Evolutionary conservation across 2,113 vertebrate genomes (phyloP), one percentile per base, ranked within the genome.

Genomic region (Eleginops maclovinus): DNA sequence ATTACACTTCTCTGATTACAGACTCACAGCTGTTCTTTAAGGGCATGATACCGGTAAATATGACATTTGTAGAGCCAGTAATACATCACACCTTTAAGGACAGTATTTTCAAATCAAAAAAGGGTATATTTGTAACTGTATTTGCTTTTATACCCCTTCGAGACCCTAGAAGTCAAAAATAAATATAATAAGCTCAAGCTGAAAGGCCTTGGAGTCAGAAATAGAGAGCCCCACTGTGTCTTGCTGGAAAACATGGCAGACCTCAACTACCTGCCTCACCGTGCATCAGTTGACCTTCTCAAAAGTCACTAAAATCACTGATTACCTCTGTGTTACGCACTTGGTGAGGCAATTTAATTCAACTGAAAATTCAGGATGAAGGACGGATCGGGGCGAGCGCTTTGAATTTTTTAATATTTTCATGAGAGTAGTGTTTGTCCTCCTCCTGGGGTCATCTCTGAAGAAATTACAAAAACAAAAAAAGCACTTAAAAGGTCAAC

Each of bases 341-440:
- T 75, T 79, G 69, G 87, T 70, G 75, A 75, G 70, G 67, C 19
- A 4, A 83, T 81, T 86, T 61, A 78, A 84, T 86, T 82, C 83
- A 75, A 63, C 64, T 19, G 46, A 50, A 85, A 55, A 64, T 53
- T 54, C 70, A 61, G 28, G 12, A 31, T 61, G 71, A 73, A 75
- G 11, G 51, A 79, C 41, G 56, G 14, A 44, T 63, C 71, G 59
- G 51, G 50, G n/a, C 36, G 0, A 46, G 21, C 22, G 24, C 47
- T 69, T 63, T 14, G 12, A 49, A 41, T 31, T 9, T 72, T 28
- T 36, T 12, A 24, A 58, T 54, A 43, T 61, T 64, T 75, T 55
- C 4, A 14, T 60, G 36, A 24, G 9, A 26, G 43, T 43, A 44
- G 22, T 55, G 31, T 47, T 47, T n/a, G 49, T 67, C 74, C 58